Evolutionary conservation across 2,888 invertebrate genomes (phyloP), one percentile per base, ranked within the genome.

Genomic region (Cremastinae sp.): DNA sequence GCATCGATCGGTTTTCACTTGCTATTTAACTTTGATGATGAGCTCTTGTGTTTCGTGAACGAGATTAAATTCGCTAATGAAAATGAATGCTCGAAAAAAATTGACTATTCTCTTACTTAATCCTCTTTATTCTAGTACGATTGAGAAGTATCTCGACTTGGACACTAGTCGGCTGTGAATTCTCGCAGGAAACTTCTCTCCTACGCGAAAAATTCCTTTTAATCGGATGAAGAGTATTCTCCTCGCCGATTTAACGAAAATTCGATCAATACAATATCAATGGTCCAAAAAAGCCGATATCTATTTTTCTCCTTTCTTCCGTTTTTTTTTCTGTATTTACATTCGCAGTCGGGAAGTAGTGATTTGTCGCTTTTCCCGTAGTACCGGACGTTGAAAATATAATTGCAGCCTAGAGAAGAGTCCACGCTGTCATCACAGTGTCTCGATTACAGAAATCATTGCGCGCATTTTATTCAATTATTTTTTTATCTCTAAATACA

Each of bases 181-280:
- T 69, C 22, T 20, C n/a, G 47, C 38, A 61, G 36, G 28, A 49
- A 54, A 59, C 41, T 59, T 61, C 38, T 45, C 73, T 45, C 59
- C n/a, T 28, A 38, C 28, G 22, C 45, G 7, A n/a, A 69, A 45
- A 53, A 65, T 18, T 28, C 34, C 45, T 47, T 28, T 43, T 22
- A 59, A 54, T 61, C 58, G 53, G 59, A 47, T 53, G n/a, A 49
- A 38, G 41, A 54, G 56, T 36, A 8, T 45, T 22, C 54, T 54
- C 47, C 45, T 62, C 41, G 51, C 54, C 28, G 10, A 16, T 51
- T 58, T 36, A 58, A 68, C 47, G 18, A 73, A 76, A 69, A 69
- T 65, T 75, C 76, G 72, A 73, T 76, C 73, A 76, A 76, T 76
- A 76, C 59, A 73, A 76, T 69, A 76, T 73, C 73, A 76, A 73